Base-by-base conservation (phyloP, 2,888 invertebrate genomes). In the Drosophila pegasa region DNA sequence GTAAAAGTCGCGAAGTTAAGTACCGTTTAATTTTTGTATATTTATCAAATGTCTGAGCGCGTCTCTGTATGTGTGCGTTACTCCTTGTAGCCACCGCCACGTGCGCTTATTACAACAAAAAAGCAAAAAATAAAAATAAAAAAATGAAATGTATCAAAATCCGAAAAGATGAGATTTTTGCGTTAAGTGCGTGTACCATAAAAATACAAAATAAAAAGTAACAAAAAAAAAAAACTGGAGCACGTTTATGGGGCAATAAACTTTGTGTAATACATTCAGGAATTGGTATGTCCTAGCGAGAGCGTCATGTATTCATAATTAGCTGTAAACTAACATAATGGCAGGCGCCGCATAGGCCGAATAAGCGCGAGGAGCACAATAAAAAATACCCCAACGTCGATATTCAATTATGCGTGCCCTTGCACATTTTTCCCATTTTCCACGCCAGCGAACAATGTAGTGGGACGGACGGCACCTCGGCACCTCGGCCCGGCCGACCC, bases 341-440 rank as follows among this genome's bases (percentile, higher is more conserved):
- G 18, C 12, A 33, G 29, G 25, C 40, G 8, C 12, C 31, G 18
- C 59, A 29, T 12, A 31, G 12, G 16, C 12, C 31, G 18, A 65
- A 29, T 12, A 31, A n/a, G 16, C 20, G n/a, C 43, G n/a, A 4
- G n/a, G 2, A 7, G 4, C 3, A 41, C 7, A 22, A 41, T 5
- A 33, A 25, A 20, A 33, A 38, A 43, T 62, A 47, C 40, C 52
- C 60, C 51, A 43, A 52, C 59, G 65, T 70, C 68, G 71, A 71
- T 61, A 71, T 80, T 82, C 68, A 80, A 79, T 82, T 78, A 78
- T 71, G 62, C 61, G 64, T 70, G 70, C 64, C 68, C 84, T 69
- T 87, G 81, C 79, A 87, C 87, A 87, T 75, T 83, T 87, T 77
- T 72, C 68, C 78, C 70, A 87, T 84, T 83, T 83, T 83, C 81